Base-by-base conservation (phyloP, 2,888 invertebrate species). In the Gibbula magus region DNA sequence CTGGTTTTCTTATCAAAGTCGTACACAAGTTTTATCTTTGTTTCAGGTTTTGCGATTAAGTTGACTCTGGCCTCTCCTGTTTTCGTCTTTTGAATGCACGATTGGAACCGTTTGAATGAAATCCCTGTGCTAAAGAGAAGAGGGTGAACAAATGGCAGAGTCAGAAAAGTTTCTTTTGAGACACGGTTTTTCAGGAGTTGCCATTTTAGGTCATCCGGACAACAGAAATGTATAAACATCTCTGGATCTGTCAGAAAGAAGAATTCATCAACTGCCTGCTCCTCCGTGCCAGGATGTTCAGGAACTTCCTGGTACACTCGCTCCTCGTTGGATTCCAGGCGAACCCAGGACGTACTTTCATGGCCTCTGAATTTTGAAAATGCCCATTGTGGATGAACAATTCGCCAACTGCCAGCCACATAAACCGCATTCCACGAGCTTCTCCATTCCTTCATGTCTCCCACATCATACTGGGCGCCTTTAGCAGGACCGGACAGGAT, bases 181-280 rank as follows among this genome's bases (percentile, higher is more conserved):
- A 75, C 35, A 10, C 29, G 32, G 18, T 39, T 25, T 7, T 76
- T 76, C 8, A 88, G 74, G 10, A 88, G 83, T 75, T 88, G 88
- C 88, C 88, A 88, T 8, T 73, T 52, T 13, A 20, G 25, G 67
- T 88, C 84, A 20, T 86, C 83, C 16, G 88, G 88, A 16, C 83
- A 85, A 76, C 87, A 88, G 67, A 84, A 83, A 3, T 82, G 80
- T 5, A 85, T 82, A 66, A 88, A 88, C 29, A 84, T 81, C 51
- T 86, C 85, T 5, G 88, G 88, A 20, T 88, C 86, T 0, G 87
- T 86, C 4, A 88, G 79, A 77, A 88, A 88, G 75, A 84, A 88
- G 61, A 85, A 87, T 53, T 86, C 85, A 16, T 85, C 70, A 51
- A 77, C 39, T 74, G 66, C 25, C 25, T 66, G 18, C 61, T 66